Base-by-base conservation (phyloP, 2,113 vertebrate species). In the Clinocottus analis region DNA sequence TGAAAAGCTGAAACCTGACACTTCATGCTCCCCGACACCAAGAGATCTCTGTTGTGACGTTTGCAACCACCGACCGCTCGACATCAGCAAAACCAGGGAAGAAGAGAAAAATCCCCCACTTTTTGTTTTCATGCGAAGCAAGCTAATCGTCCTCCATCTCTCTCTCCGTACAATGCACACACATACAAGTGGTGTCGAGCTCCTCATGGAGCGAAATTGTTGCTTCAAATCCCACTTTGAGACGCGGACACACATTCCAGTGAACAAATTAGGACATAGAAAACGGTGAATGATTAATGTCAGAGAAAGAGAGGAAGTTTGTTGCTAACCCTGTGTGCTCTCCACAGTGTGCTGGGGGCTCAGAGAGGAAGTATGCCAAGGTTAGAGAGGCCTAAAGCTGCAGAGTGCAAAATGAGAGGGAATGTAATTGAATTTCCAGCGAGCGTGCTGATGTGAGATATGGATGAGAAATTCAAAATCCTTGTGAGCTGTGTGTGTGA, bases 341-440 rank as follows among this genome's bases (percentile, higher is more conserved):
- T 72, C 76, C 75, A 80, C 68, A 67, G 77, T 81, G 76, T 83
- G 49, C 77, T 19, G 65, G 75, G 75, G 69, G 65, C 59, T 83
- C 23, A 61, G 61, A 84, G 72, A 84, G 79, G 63, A 88, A 91
- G 87, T 89, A 91, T 76, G 77, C 79, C 84, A 75, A 82, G 85
- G 86, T 88, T 87, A 83, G 77, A 78, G 84, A 71, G 72, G 77
- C 66, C 87, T 85, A 35, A n/a, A n/a, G 76, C 74, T 78, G 79
- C 85, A 29, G 39, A 27, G 73, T 77, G 67, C 29, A 17, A 69
- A 72, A 75, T 82, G 84, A 55, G 85, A 79, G 68, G 49, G 67
- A 82, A 87, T 88, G 87, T 91, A 90, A 92, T 91, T 86, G 74
- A 90, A 90, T 91, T 85, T 89, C 49, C 84, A 88, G 80, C 67